A percentile compares a stretch with the other conserved stretches of the same genome.
phyloP scores from a whole-genome alignment of 2,888 invertebrate species.

The Ernsta delagoae region DNA sequence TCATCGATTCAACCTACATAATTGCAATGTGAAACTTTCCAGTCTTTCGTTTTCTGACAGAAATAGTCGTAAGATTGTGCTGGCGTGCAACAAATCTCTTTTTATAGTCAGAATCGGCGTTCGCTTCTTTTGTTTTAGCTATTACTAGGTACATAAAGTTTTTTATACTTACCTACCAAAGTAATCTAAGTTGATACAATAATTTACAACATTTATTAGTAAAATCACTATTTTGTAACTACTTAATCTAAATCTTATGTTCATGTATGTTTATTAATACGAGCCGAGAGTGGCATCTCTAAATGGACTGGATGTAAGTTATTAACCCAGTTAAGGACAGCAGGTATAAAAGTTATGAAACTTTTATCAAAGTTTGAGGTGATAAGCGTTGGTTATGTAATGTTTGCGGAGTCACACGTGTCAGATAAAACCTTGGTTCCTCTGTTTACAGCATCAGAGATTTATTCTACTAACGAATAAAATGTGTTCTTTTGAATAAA shows the following conservation, averaged over 20 bases:
- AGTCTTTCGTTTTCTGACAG: conserved; percentile 12
- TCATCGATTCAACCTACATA: conserved; percentile 39
- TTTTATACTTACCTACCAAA: no score
- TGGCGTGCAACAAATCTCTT: conserved; percentile 3
- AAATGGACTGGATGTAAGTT: conserved; percentile 6
- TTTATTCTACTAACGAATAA: neutral
- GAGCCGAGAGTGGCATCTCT: no score
- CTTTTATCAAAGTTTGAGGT: conserved; percentile 28
- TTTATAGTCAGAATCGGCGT: neutral
- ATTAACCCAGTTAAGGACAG: neutral
- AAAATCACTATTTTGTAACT: no score
- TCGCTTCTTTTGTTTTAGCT: neutral
- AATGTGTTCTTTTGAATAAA: no score
- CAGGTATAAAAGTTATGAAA: conserved; percentile 28
- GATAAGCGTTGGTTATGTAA: conserved; percentile 30
- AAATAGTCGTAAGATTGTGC: conserved; percentile 2
- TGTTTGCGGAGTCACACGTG: conserved; percentile 33
- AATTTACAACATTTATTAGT: no score
- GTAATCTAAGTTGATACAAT: no score
- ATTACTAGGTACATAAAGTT: neutral
- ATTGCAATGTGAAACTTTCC: conserved; percentile 42
- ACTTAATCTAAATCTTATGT: no score
- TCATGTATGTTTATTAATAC: no score
- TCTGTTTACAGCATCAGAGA: conserved; percentile 20
- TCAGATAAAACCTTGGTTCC: conserved; percentile 9